phyloP scores from a whole-genome alignment of 2,888 invertebrate genomes.

The Rotaria magnacalcarata region DNA sequence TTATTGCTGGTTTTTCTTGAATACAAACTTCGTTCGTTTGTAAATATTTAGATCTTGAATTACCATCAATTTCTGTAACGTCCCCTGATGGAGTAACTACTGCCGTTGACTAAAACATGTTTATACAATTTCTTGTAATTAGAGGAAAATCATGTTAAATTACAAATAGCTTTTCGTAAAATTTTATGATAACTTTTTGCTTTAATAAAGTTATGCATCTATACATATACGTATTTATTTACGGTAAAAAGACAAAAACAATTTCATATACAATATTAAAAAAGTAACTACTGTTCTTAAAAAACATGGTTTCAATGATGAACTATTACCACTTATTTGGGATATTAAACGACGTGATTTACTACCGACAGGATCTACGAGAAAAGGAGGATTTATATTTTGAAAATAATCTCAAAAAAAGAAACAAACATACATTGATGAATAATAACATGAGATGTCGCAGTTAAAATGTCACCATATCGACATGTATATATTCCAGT shows the following conservation, averaged over 20 bases:
- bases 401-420: background rate
- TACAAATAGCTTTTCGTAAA: background rate
- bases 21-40: background rate
- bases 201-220: background rate
- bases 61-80: background rate
- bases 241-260: background rate
- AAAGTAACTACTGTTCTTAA: background rate
- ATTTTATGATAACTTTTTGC: background rate
- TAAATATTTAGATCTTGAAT: too few species aligned
- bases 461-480: background rate
- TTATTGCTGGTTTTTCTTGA: background rate
- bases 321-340: background rate
- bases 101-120: background rate
- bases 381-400: background rate
- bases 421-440: background rate
- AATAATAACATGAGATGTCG: conserved; percentile 4
- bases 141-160: too few species aligned
- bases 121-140: background rate
- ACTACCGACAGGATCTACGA: conserved; percentile 2
- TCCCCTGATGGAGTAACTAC: background rate
- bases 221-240: background rate
- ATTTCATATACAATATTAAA: conserved; percentile 1
- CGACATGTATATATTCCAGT: background rate
- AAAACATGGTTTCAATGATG: background rate
- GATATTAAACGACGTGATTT: conserved; percentile 30